These are phyloP conservation scores for Brachionichthys hirsutus DNA, from an alignment of 2,113 vertebrate species.

Conservation along the genomic window DNA sequence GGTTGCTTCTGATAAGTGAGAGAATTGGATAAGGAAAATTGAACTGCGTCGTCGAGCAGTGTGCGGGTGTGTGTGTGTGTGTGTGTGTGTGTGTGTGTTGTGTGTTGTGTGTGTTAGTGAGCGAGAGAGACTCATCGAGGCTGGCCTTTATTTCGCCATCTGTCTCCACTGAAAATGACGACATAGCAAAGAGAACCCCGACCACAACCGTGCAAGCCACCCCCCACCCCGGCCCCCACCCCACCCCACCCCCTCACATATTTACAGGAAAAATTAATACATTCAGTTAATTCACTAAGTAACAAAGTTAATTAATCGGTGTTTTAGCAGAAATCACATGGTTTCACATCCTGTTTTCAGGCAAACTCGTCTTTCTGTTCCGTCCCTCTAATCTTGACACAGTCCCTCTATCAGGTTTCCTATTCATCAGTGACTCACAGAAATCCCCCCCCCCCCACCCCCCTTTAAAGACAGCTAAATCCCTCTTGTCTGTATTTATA, in stretches of 20 bases:
- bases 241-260: constrained; percentile 73
- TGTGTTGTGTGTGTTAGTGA: constrained; percentile 10
- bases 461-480: constrained; percentile 55
- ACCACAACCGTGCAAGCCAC: constrained; percentile 45
- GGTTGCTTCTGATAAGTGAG: constrained; percentile 73
- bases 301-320: constrained; percentile 81
- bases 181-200: constrained; percentile 73
- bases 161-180: constrained; percentile 39
- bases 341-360: constrained; percentile 72
- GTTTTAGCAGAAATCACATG: constrained; percentile 76
- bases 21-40: constrained; percentile 71
- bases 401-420: constrained; percentile 48
- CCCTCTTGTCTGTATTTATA: constrained; percentile 71
- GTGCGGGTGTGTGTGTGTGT: constrained; percentile 14
- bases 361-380: constrained; percentile 51
- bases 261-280: constrained; percentile 82
- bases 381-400: constrained; percentile 43
- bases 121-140: constrained; percentile 57
- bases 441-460: constrained; percentile 44
- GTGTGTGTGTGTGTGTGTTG: constrained; percentile 4
- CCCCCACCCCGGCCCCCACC: too few relatives aligned
- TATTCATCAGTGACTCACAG: constrained; percentile 60
- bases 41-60: constrained; percentile 60
- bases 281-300: constrained; percentile 82
- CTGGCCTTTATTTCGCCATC: constrained; percentile 57